phyloP scores from a whole-genome alignment of 2,888 invertebrate species.

The Lacanobia oleracea region DNA sequence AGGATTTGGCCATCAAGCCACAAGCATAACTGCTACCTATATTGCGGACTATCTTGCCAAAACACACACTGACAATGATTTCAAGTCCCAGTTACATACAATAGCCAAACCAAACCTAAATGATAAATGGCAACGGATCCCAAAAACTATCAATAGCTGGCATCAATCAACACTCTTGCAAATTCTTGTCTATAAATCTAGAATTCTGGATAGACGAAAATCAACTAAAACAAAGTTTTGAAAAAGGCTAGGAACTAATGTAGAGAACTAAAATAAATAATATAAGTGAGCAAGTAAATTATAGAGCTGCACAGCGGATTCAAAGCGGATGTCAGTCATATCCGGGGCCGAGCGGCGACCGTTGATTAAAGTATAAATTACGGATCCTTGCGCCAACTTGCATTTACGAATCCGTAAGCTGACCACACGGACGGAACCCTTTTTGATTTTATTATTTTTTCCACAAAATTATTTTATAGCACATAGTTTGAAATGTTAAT shows the following conservation, averaged over 20 bases:
- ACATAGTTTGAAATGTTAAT: conserved; percentile 14
- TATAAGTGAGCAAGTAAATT: conserved; percentile 47
- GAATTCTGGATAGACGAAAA: background rate
- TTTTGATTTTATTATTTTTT: background rate
- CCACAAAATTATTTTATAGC: background rate
- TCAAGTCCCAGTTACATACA: background rate
- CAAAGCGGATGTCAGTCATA: conserved; percentile 77
- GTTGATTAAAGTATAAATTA: conserved; percentile 83
- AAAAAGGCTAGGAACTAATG: conserved; percentile 2
- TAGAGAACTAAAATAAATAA: conserved; percentile 30
- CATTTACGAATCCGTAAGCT: conserved; percentile 10
- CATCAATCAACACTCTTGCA: background rate
- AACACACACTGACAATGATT: background rate
- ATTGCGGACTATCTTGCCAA: background rate
- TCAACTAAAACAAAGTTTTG: background rate
- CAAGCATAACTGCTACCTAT: background rate
- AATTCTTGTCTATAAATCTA: background rate
- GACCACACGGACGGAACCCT: background rate
- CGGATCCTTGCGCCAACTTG: conserved; percentile 45
- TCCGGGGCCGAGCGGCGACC: conserved; percentile 70
- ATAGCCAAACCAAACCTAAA: background rate
- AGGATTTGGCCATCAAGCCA: background rate
- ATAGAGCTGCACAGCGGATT: conserved; percentile 59
- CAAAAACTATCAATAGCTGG: background rate
- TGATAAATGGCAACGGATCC: background rate